phyloP scores from a whole-genome alignment of 1,140 invertebrate genomes.

The Steinernema khuongi region DNA sequence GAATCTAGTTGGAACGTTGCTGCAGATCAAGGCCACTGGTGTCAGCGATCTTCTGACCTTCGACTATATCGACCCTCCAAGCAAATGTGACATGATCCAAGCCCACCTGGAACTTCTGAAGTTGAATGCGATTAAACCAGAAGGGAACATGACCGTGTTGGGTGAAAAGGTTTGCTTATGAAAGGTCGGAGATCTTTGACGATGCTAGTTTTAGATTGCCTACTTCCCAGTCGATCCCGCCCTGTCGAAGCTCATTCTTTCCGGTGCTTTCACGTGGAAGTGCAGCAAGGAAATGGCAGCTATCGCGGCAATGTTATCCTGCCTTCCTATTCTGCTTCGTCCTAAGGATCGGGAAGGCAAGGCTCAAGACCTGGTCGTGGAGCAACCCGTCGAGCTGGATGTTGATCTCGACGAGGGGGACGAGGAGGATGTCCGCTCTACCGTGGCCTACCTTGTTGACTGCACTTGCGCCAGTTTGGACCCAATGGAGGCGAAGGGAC shows the following conservation, averaged over 20 bases:
- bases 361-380: neutral
- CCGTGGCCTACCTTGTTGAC: no score
- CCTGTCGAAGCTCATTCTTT: neutral
- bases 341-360: neutral
- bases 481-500: neutral
- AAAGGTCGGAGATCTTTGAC: neutral
- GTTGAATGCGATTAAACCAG: neutral
- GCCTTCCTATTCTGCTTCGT: neutral
- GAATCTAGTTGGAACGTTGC: neutral
- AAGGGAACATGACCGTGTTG: neutral
- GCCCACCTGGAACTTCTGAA: neutral
- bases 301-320: neutral
- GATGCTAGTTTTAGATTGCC: neutral
- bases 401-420: neutral
- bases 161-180: neutral
- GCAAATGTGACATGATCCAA: neutral
- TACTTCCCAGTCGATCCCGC: neutral
- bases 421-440: no score
- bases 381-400: neutral
- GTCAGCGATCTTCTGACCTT: neutral
- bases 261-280: neutral
- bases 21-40: constrained; percentile 1
- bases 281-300: neutral
- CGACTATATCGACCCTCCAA: constrained; percentile 7
- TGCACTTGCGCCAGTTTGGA: no score